phyloP scores from a whole-genome alignment of 2,113 vertebrate genomes.

The Pao palembangensis region DNA sequence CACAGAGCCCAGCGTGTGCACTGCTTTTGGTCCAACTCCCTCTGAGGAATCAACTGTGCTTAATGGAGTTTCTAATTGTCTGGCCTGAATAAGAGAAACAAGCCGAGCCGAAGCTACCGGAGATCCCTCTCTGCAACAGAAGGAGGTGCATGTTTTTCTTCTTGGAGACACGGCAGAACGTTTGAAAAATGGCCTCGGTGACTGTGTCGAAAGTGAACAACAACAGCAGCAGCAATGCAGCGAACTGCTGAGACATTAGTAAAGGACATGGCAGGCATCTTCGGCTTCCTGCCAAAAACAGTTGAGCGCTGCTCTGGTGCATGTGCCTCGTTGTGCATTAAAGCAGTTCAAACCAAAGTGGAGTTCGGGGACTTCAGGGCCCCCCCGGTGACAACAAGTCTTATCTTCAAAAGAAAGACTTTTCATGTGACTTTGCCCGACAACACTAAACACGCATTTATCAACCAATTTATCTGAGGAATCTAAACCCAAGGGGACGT shows the following conservation, averaged over 20 bases:
- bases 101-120: constrained; percentile 18
- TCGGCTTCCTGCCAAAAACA: constrained; percentile 44
- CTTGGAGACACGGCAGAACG: neutral
- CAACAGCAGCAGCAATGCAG: constrained; percentile 62
- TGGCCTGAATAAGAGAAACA: constrained; percentile 64
- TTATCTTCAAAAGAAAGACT: neutral
- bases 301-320: constrained; percentile 18
- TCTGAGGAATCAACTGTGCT: constrained; percentile 69
- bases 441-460: too few relatives aligned
- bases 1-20: constrained; percentile 54
- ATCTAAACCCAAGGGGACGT: too few relatives aligned
- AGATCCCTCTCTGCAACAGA: constrained; percentile 19
- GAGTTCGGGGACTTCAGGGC: constrained; percentile 1
- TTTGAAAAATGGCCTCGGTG: constrained; percentile 8
- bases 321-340: neutral
- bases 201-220: constrained; percentile 29
- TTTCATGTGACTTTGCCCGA: too few relatives aligned
- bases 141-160: neutral
- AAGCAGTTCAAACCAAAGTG: constrained; percentile 2
- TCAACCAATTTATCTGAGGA: too few relatives aligned
- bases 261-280: constrained; percentile 51
- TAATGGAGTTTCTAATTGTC: constrained; percentile 74
- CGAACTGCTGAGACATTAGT: constrained; percentile 34
- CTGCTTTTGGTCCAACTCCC: constrained; percentile 69
- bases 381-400: neutral